Percentiles rank a stretch among this genome's conserved stretches.
Conservation (phyloP, 2,797 vertebrate species). For the Leuciscus waleckii region DNA sequence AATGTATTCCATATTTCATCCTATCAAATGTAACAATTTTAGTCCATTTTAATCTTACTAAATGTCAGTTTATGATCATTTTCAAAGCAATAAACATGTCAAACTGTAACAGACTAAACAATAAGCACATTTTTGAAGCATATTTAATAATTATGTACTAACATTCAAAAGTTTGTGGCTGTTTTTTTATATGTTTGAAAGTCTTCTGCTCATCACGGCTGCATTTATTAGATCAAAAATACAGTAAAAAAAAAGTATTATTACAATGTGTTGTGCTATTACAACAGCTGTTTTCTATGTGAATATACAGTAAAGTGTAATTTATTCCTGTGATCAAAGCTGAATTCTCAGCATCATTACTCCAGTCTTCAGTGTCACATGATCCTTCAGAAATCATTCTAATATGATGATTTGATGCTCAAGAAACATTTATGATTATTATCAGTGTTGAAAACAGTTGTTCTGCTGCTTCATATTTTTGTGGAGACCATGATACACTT, state of each 20-base stretch:
- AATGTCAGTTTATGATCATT: neutral
- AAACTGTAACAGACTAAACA: neutral
- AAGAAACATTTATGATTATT: no score
- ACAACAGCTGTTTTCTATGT: no score
- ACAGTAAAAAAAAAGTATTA: neutral
- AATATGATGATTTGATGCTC: no score
- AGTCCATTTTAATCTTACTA: neutral
- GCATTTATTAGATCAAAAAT: neutral
- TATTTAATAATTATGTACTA: neutral
- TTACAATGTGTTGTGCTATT: no score
- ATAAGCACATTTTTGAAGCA: neutral
- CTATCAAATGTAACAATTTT: neutral
- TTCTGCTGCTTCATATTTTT: no score
- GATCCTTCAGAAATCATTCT: no score
- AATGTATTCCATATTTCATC: neutral
- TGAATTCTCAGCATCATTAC: no score
- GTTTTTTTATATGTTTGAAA: neutral
- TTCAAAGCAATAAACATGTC: neutral
- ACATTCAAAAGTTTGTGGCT: neutral
- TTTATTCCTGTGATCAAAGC: no score
- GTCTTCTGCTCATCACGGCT: neutral
- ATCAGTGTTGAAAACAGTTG: no score
- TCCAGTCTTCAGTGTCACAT: no score
- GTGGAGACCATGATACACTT: no score
- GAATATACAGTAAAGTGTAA: no score